Percentiles rank a stretch among this genome's conserved stretches.
These are phyloP conservation scores for Zophobas morio DNA, from an alignment of 1,140 invertebrate genomes.

Conservation along the genomic window DNA sequence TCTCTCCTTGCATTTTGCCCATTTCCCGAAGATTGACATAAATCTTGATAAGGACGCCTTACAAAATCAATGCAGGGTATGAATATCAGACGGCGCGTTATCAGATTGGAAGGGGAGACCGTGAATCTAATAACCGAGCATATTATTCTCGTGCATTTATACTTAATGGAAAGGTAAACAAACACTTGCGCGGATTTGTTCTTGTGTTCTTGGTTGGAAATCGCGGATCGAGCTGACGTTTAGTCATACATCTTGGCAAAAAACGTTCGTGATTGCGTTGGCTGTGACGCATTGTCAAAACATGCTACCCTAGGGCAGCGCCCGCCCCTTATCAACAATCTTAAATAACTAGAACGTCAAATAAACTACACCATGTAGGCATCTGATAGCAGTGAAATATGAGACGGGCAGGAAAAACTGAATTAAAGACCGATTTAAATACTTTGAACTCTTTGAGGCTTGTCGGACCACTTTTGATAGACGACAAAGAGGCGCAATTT, in stretches of 20 bases:
- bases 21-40: conserved; percentile 47
- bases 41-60: conserved; percentile 49
- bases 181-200: background rate
- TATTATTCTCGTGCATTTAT: conserved; percentile 21
- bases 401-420: conserved; percentile 58
- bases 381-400: conserved; percentile 60
- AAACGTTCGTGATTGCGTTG: conserved; percentile 58
- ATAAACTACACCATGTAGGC: conserved; percentile 58
- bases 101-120: conserved; percentile 48
- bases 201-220: background rate
- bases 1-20: conserved; percentile 9
- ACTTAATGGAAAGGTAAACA: conserved; percentile 28
- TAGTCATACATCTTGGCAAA: conserved; percentile 7
- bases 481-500: background rate
- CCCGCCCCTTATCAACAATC: conserved; percentile 56
- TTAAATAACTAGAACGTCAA: conserved; percentile 61
- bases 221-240: no score
- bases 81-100: conserved; percentile 50
- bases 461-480: background rate
- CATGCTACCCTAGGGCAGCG: conserved; percentile 52
- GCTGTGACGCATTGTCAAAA: conserved; percentile 61
- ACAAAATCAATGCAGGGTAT: conserved; percentile 53
- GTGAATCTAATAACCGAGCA: conserved; percentile 42
- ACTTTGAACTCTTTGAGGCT: conserved; percentile 13
- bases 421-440: conserved; percentile 58